Evolutionary conservation across 2,113 vertebrate species (phyloP).

Genomic region (Thalassoma bifasciatum): DNA sequence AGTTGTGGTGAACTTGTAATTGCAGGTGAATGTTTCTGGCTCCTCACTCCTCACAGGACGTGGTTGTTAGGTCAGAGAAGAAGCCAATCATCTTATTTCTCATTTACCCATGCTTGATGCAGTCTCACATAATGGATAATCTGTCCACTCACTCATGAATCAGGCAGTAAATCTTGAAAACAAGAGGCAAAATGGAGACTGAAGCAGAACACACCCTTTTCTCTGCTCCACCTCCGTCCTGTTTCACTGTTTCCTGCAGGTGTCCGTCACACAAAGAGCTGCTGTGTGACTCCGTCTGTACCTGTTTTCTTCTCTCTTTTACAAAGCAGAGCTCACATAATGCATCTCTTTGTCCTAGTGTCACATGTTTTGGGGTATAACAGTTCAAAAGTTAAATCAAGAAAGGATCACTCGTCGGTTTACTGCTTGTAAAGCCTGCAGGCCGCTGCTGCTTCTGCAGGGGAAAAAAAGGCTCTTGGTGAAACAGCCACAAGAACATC

Average conservation of each 20-base stretch:
- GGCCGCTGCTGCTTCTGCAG: conserved; percentile 13
- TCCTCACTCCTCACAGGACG: conserved; percentile 46
- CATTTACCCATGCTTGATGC: not conserved
- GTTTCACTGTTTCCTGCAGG: conserved; percentile 65
- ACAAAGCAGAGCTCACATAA: conserved; percentile 30
- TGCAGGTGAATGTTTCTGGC: conserved; percentile 59
- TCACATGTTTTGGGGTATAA: conserved; percentile 6
- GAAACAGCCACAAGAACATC: not conserved
- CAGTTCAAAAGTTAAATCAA: conserved; percentile 22
- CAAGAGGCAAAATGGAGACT: conserved; percentile 7
- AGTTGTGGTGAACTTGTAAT: conserved; percentile 63
- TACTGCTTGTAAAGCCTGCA: conserved; percentile 32
- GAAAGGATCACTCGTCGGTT: conserved; percentile 6
- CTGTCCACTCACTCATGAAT: conserved; percentile 15
- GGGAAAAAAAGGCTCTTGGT: conserved; percentile 8
- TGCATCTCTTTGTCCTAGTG: conserved; percentile 33
- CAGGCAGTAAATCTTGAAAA: conserved; percentile 19
- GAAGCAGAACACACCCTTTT: conserved; percentile 45
- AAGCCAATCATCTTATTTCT: not conserved
- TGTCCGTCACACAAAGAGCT: conserved; percentile 61
- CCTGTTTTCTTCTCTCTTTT: conserved; percentile 14
- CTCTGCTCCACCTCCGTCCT: conserved; percentile 49
- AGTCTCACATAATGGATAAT: conserved; percentile 7
- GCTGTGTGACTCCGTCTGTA: conserved; percentile 49
- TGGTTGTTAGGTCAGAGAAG: conserved; percentile 20